Conservation (phyloP, 1,140 invertebrate genomes). For the Trichoplusia ni region DNA sequence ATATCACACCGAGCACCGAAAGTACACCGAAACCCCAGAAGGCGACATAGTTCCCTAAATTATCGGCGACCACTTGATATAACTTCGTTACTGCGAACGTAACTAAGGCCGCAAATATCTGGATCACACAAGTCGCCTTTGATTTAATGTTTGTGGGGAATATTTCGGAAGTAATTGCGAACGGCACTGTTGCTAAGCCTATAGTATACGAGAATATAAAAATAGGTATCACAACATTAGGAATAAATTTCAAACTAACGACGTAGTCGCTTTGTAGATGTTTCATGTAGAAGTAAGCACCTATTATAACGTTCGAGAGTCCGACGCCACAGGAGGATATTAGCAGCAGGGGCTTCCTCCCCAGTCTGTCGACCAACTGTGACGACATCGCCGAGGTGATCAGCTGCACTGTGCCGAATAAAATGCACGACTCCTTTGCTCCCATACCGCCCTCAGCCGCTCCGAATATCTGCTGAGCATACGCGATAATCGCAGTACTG, state of each 20-base stretch:
- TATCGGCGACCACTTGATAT: conserved; percentile 85
- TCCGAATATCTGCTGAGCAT: conserved; percentile 88
- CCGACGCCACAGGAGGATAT: conserved; percentile 83
- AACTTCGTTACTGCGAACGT: conserved; percentile 88
- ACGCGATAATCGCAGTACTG: conserved; percentile 88
- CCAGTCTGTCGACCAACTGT: conserved; percentile 86
- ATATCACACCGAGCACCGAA: conserved; percentile 84
- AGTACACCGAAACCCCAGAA: conserved; percentile 89
- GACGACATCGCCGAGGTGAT: conserved; percentile 84
- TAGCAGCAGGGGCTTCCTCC: conserved; percentile 86
- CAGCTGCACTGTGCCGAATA: conserved; percentile 86
- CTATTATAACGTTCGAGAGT: conserved; percentile 81
- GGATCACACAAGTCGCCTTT: conserved; percentile 83
- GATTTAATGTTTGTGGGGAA: conserved; percentile 88
- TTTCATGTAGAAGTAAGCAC: conserved; percentile 84
- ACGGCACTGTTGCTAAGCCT: conserved; percentile 88
- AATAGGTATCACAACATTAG: conserved; percentile 85
- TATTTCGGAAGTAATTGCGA: conserved; percentile 88
- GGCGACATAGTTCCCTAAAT: conserved; percentile 85
- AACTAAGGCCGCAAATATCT: conserved; percentile 79
- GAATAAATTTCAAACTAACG: conserved; percentile 82
- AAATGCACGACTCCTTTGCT: conserved; percentile 82
- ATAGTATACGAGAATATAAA: conserved; percentile 88
- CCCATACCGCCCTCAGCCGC: conserved; percentile 78
- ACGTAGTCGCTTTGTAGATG: conserved; percentile 61